Conservation (phyloP, 2,113 vertebrate species). For the Corvus cornix region DNA sequence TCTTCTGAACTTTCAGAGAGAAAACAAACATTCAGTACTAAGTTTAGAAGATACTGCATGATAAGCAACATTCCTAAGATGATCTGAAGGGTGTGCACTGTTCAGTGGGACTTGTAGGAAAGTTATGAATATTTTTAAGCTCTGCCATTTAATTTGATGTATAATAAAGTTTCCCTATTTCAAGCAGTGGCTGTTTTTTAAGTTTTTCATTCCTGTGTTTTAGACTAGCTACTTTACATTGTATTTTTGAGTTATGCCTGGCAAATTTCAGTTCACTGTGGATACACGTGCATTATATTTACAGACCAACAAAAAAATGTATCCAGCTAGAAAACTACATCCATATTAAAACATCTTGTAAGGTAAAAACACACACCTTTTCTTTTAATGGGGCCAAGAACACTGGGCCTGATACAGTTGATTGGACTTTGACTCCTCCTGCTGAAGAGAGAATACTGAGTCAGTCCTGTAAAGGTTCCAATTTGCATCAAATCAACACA, state of each 20-base stretch:
- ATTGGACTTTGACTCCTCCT: conserved; percentile 94
- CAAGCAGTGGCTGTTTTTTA: background rate
- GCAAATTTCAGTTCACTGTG: background rate
- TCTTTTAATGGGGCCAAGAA: conserved; percentile 92
- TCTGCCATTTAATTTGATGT: background rate
- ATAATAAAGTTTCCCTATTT: background rate
- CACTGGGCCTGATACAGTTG: conserved; percentile 95
- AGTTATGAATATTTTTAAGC: background rate
- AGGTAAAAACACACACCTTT: conserved; percentile 81
- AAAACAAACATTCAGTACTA: conserved; percentile 43
- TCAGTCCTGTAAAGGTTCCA: background rate
- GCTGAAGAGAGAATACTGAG: conserved; percentile 65
- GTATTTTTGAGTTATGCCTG: background rate
- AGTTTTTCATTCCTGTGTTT: background rate
- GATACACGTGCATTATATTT: background rate
- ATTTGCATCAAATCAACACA: background rate
- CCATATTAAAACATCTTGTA: background rate
- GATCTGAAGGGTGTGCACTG: conserved; percentile 37
- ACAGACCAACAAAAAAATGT: background rate
- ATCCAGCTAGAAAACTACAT: background rate
- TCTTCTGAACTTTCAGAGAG: conserved; percentile 35
- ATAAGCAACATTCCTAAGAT: conserved; percentile 62
- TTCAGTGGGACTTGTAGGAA: background rate
- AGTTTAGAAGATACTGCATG: conserved; percentile 31
- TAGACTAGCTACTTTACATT: background rate